These are phyloP conservation scores for Leptopilina clavipes DNA, from an alignment of 1,140 invertebrate species.

Conservation along the genomic window DNA sequence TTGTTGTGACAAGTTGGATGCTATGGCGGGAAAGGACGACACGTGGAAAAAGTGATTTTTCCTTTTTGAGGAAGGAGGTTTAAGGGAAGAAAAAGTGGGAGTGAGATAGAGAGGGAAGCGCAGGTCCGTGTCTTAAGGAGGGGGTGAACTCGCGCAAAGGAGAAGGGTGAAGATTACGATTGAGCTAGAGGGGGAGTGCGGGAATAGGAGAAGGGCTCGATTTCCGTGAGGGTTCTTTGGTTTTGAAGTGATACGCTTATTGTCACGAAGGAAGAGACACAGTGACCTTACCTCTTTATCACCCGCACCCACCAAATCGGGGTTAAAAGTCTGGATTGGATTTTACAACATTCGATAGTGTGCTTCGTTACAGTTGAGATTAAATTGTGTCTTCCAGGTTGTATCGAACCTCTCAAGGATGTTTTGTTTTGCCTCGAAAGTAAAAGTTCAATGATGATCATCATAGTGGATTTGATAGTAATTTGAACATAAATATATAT, in stretches of 20 bases:
- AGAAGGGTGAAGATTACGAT: conserved; percentile 16
- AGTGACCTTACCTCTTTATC: conserved; percentile 3
- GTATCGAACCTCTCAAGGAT: not conserved
- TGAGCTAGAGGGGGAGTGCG: conserved; percentile 1
- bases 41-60: conserved; percentile 40
- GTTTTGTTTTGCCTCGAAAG: not conserved
- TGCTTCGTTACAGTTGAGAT: not conserved
- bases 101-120: conserved; percentile 36
- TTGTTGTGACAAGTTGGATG: not conserved
- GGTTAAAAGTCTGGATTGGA: not conserved
- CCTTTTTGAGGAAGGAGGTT: conserved; percentile 34
- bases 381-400: not conserved
- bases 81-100: conserved; percentile 35
- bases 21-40: conserved; percentile 41
- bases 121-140: conserved; percentile 37
- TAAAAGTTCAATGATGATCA: conserved; percentile 11
- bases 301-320: not conserved
- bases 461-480: not conserved
- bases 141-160: conserved; percentile 45
- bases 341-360: not conserved
- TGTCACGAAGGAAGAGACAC: not conserved
- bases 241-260: not conserved
- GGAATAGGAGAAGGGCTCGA: conserved; percentile 6
- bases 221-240: not conserved
- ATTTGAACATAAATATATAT: too few relatives aligned